Conservation (phyloP, 1,140 invertebrate species). For the Drosophila aff. region DNA sequence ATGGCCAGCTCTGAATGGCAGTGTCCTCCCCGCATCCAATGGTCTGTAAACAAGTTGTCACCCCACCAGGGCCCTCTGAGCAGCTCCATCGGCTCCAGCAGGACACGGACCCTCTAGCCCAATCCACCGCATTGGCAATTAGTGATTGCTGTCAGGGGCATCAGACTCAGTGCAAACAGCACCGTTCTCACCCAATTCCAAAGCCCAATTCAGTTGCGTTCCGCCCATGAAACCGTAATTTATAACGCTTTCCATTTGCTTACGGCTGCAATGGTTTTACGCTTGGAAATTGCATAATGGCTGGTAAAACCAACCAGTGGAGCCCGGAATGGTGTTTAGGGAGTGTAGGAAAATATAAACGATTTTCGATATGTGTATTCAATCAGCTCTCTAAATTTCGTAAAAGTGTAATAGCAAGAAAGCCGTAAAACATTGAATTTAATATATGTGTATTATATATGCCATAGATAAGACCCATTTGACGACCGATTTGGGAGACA, state of each 20-base stretch:
- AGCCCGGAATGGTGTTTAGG: neutral
- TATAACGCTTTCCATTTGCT: constrained; percentile 45
- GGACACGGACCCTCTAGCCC: constrained; percentile 2
- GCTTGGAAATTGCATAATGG: constrained; percentile 29
- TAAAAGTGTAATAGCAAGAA: neutral
- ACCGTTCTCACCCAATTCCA: constrained; percentile 38
- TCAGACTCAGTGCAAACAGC: constrained; percentile 47
- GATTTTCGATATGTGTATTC: neutral
- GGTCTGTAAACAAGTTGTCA: constrained; percentile 59
- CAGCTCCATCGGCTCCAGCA: neutral
- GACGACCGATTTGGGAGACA: neutral
- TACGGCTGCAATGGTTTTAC: constrained; percentile 40
- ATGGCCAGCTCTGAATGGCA: constrained; percentile 36
- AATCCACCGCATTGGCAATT: constrained; percentile 60
- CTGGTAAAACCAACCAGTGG: neutral
- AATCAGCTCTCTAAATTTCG: neutral
- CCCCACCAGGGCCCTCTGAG: constrained; percentile 4
- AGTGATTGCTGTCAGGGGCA: constrained; percentile 56
- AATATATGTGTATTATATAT: neutral
- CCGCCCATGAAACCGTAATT: constrained; percentile 46
- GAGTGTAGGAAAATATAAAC: neutral
- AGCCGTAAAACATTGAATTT: neutral
- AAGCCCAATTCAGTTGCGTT: constrained; percentile 33
- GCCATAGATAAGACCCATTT: constrained; percentile 1
- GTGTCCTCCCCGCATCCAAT: constrained; percentile 52